Base-by-base conservation (phyloP, 2,797 vertebrate species). In the Dendrocincla fuliginosa region DNA sequence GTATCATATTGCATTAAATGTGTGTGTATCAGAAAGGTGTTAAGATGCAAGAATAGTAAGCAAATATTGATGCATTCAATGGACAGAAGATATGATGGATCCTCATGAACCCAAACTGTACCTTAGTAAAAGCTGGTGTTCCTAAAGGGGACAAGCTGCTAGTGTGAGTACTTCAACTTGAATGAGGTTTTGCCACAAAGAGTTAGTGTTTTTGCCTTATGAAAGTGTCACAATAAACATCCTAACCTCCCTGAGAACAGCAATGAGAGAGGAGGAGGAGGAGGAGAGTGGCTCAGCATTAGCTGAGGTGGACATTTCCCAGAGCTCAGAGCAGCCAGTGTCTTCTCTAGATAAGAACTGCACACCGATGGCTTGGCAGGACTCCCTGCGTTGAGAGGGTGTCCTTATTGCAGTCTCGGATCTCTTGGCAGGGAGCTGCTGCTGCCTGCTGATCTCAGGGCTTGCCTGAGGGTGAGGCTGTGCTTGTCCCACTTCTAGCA, bases 331-430 rank as follows among this genome's bases (percentile, higher is more conserved):
- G 49, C 1, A 75, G 22, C 32, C 53, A 42, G 23, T 0, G 0
- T 68, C 47, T 65, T 84, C 39, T 78, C 67, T 47, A 64, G 61
- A 13, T 17, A 68, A n/a, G 16, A 52, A 2, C 6, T 27, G 56
- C 42, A 46, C 33, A 33, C 15, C 0, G 0, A 30, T 32, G 64
- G 41, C 16, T 67, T 47, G 53, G 61, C 0, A 0, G 30, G 67
- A 57, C 42, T 82, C 42, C 8, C 16, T 84, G 32, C 74, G 63
- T 67, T 67, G 63, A 44, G 71, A 32, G 63, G 18, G 13, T n/a
- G 56, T 70, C 89, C 35, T 76, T 84, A 33, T 50, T 76, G 46
- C 9, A 32, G 74, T 23, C 39, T 41, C 49, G 35, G 50, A 65
- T 33, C 32, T 59, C 69, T 57, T 87, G 47, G n/a, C 55, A 50